A percentile compares a stretch with the other conserved stretches of the same genome.
These are phyloP conservation scores for Onychomys leucogaster DNA, from an alignment of 2,797 vertebrate genomes.

Conservation along the genomic window DNA sequence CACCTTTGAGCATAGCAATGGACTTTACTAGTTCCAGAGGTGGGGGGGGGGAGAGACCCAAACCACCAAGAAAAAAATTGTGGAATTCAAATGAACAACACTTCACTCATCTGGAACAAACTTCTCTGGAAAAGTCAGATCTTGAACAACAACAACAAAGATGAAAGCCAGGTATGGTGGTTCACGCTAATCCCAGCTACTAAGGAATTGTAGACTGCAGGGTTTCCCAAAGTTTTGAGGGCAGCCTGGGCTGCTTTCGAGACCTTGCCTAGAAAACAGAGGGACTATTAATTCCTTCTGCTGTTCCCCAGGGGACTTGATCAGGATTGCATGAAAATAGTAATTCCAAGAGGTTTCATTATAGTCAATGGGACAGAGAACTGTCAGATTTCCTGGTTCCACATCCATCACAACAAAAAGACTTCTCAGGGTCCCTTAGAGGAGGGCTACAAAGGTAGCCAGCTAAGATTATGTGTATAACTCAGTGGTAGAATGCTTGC, in stretches of 20 bases:
- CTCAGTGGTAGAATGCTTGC: background rate
- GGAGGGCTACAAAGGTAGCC: background rate
- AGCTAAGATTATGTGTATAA: background rate
- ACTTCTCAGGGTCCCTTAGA: background rate
- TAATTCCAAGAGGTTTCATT: background rate
- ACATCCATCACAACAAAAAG: background rate
- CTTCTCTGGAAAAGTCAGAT: conserved; percentile 26
- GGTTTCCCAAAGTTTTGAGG: background rate
- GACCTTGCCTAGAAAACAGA: background rate
- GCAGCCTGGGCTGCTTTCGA: background rate
- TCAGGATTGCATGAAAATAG: background rate
- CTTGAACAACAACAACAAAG: conserved; percentile 53
- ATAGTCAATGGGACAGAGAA: background rate
- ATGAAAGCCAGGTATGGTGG: background rate
- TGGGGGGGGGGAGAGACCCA: background rate
- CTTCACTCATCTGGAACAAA: conserved; percentile 6
- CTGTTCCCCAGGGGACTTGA: background rate
- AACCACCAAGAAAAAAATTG: conserved; percentile 38
- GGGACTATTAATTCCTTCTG: background rate
- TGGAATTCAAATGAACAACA: conserved; percentile 1
- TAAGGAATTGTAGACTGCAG: background rate
- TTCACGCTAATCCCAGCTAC: background rate
- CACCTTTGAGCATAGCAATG: background rate
- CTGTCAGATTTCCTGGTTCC: background rate
- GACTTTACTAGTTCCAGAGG: background rate